A percentile compares a stretch with the other conserved stretches of the same genome.
Evolutionary conservation across 2,113 vertebrate genomes (phyloP).

Genomic region (Petroica traversi): DNA sequence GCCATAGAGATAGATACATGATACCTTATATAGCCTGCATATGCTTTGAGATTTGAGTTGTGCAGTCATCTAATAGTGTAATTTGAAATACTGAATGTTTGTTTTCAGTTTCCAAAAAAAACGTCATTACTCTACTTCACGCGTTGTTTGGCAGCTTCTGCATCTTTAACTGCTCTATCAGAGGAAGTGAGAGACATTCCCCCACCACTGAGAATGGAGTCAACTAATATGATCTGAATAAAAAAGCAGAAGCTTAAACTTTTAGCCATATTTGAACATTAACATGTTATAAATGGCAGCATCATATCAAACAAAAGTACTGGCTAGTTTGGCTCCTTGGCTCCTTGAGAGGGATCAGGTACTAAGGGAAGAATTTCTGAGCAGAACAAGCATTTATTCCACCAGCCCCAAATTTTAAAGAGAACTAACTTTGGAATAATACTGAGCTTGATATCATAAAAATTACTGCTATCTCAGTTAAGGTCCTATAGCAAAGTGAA

Average conservation of each 20-base stretch:
- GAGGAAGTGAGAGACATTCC: neutral
- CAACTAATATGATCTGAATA: neutral
- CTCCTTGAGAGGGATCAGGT: neutral
- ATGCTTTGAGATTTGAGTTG: neutral
- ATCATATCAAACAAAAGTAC: neutral
- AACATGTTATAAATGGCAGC: neutral
- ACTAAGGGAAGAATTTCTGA: neutral
- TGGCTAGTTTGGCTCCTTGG: neutral
- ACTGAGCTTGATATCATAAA: neutral
- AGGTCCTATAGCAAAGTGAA: neutral
- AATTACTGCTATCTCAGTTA: neutral
- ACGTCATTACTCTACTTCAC: neutral
- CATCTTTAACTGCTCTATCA: neutral
- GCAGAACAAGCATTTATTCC: neutral
- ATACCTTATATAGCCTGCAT: neutral
- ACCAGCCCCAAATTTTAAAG: neutral
- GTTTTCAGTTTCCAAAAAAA: neutral
- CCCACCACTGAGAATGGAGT: neutral
- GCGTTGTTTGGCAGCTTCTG: neutral
- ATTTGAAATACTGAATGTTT: neutral
- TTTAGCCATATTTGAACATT: neutral
- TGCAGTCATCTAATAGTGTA: neutral
- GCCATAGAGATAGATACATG: neutral
- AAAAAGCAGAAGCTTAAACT: neutral
- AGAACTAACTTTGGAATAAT: neutral